Evolutionary conservation across 2,113 vertebrate species (phyloP).

Genomic region (Tenrec ecaudatus): DNA sequence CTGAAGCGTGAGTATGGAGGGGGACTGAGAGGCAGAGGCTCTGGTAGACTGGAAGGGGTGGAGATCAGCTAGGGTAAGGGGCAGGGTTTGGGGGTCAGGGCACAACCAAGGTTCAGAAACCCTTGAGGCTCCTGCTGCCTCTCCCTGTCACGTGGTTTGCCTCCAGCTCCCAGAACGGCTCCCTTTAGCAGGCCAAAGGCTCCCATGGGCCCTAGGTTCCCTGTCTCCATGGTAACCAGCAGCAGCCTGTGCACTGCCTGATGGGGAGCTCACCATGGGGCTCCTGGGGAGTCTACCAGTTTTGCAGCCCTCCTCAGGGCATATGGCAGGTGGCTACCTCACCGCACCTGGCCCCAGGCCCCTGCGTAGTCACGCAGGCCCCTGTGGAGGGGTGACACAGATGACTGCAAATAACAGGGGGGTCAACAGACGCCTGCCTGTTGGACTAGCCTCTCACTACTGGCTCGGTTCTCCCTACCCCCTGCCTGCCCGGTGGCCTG

Average conservation of each 20-base stretch:
- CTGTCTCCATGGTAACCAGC: slow-evolving; percentile 77
- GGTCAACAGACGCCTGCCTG: too few relatives aligned
- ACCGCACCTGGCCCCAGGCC: neutral
- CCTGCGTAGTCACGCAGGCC: neutral
- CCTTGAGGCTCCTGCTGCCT: slow-evolving; percentile 20
- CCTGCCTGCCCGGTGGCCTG: neutral
- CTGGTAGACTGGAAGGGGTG: neutral
- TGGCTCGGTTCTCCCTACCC: neutral
- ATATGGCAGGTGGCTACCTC: slow-evolving; percentile 32
- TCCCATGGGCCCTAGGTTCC: slow-evolving; percentile 72
- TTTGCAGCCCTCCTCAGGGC: slow-evolving; percentile 21
- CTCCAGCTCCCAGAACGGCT: slow-evolving; percentile 60
- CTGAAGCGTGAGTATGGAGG: neutral
- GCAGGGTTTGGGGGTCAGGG: neutral
- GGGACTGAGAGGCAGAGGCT: slow-evolving; percentile 15
- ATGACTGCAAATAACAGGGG: slow-evolving; percentile 13
- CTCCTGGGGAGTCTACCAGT: neutral
- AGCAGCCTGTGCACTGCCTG: slow-evolving; percentile 55
- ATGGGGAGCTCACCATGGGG: slow-evolving; percentile 6
- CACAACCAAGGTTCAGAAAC: slow-evolving; percentile 33
- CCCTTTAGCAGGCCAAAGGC: slow-evolving; percentile 64
- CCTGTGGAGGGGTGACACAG: slow-evolving; percentile 53
- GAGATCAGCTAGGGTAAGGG: neutral
- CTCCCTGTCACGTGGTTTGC: slow-evolving; percentile 44
- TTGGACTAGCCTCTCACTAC: neutral